phyloP scores from a whole-genome alignment of 2,888 invertebrate genomes.

The Orchestes rusci region DNA sequence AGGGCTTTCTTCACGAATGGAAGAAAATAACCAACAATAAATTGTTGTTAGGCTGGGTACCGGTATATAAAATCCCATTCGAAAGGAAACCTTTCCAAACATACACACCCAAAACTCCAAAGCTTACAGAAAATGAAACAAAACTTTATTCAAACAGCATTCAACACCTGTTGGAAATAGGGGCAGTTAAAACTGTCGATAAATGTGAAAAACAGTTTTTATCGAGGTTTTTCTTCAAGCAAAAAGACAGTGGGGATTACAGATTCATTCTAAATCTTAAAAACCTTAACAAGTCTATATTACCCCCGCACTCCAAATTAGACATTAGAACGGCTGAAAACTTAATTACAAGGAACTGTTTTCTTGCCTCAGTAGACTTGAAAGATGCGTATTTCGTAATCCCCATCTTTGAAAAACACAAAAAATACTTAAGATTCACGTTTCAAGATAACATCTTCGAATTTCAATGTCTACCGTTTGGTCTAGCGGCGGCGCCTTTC shows the following conservation, averaged over 20 bases:
- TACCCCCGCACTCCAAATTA: not conserved
- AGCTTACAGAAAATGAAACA: not conserved
- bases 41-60: slow-evolving; percentile 1
- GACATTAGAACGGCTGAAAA: no score
- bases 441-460: not conserved
- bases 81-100: not conserved
- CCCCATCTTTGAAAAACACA: slow-evolving; percentile 1
- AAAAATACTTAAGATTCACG: slow-evolving; percentile 1
- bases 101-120: not conserved
- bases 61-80: slow-evolving; percentile 3
- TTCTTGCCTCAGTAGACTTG: no score
- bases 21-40: slow-evolving; percentile 1
- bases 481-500: not conserved
- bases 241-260: not conserved
- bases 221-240: not conserved
- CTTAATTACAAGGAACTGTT: no score
- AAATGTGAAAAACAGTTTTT: slow-evolving; percentile 6
- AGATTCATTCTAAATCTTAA: not conserved
- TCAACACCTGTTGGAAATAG: not conserved
- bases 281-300: not conserved
- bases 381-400: no score
- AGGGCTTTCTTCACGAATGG: not conserved
- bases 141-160: slow-evolving; percentile 4
- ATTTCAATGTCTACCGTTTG: not conserved
- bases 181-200: not conserved